phyloP scores from a whole-genome alignment of 2,797 vertebrate species.

The Harpagifer antarcticus region DNA sequence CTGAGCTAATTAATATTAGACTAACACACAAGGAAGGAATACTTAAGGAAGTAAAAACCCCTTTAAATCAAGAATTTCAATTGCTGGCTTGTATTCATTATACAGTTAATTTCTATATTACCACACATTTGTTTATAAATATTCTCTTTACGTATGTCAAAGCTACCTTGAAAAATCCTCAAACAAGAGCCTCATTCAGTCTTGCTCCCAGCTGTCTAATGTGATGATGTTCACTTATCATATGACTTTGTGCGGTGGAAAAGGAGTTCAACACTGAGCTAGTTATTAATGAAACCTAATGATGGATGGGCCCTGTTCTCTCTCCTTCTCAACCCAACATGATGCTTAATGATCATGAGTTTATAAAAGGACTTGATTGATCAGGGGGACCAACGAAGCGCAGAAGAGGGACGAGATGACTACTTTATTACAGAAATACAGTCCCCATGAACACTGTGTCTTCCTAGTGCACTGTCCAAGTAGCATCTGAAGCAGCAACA shows the following conservation, averaged over 20 bases:
- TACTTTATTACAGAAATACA: conserved; percentile 90
- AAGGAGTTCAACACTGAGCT: conserved; percentile 69
- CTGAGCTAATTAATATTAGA: too few relatives aligned
- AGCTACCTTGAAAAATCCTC: conserved; percentile 33
- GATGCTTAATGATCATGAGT: conserved; percentile 90
- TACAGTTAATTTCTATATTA: conserved; percentile 7
- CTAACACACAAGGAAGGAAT: conserved; percentile 47
- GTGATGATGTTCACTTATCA: conserved; percentile 72
- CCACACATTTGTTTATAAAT: not conserved
- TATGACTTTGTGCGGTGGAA: conserved; percentile 64
- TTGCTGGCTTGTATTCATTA: conserved; percentile 21
- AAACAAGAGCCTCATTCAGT: conserved; percentile 65
- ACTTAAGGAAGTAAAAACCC: conserved; percentile 36
- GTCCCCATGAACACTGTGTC: conserved; percentile 71
- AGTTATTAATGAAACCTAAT: conserved; percentile 82
- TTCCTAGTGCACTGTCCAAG: conserved; percentile 75
- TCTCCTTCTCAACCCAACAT: conserved; percentile 78
- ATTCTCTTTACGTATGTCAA: conserved; percentile 36
- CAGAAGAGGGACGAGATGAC: conserved; percentile 85
- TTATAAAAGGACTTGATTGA: conserved; percentile 92
- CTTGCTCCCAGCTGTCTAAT: conserved; percentile 57
- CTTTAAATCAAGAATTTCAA: conserved; percentile 46
- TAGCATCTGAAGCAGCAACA: conserved; percentile 74
- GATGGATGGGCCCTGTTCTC: conserved; percentile 82
- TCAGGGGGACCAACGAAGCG: conserved; percentile 83